Evolutionary conservation across 2,113 vertebrate genomes (phyloP).

Genomic region (Rhegmatorhina hoffmannsi): DNA sequence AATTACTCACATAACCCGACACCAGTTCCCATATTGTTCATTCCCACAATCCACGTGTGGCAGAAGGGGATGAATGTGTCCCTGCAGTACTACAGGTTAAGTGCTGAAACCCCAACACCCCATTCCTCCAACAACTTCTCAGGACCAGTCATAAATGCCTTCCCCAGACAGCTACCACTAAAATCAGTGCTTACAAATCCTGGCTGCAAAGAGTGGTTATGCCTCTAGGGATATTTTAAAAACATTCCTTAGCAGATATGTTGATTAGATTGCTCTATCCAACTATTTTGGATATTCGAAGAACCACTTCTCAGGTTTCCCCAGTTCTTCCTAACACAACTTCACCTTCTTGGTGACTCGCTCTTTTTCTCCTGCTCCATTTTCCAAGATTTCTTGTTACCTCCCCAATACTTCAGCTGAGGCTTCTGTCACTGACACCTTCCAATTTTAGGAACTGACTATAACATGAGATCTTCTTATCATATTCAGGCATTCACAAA

Average conservation of each 20-base stretch:
- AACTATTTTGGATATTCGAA: background rate
- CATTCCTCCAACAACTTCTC: rapidly evolving
- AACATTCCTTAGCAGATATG: background rate
- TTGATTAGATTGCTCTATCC: background rate
- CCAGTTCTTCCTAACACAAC: background rate
- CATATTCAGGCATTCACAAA: background rate
- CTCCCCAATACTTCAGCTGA: background rate
- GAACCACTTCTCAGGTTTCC: background rate
- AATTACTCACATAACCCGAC: background rate
- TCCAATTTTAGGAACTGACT: background rate
- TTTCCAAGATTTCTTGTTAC: background rate
- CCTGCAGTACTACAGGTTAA: rapidly evolving
- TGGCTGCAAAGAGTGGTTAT: background rate
- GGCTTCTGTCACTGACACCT: background rate
- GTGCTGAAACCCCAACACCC: background rate
- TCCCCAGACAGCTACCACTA: background rate
- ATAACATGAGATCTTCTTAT: background rate
- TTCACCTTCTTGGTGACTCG: background rate
- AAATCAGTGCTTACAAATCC: background rate
- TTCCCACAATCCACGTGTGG: background rate
- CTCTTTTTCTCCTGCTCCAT: background rate
- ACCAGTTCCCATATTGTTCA: background rate
- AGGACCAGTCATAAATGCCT: background rate
- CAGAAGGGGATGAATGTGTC: background rate
- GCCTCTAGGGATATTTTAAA: background rate